phyloP scores from a whole-genome alignment of 2,797 vertebrate species.

The Acipenser oxyrinchus region DNA sequence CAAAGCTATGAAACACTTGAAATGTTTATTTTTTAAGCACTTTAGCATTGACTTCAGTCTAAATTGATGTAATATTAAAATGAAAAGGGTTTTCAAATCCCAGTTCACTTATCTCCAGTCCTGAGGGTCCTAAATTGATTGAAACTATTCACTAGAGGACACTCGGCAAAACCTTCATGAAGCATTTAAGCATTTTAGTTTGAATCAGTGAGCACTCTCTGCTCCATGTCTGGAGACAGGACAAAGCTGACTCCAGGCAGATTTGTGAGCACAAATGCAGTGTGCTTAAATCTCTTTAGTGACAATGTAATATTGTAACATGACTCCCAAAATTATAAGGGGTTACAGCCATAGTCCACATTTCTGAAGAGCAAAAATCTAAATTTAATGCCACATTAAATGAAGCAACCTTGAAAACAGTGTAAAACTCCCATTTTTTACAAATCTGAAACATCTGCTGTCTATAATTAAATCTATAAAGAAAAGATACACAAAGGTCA shows the following conservation, averaged over 20 bases:
- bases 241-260: background rate
- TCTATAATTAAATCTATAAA: no score
- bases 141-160: slow-evolving; percentile 25
- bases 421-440: no score
- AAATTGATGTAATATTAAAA: slow-evolving; percentile 8
- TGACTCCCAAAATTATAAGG: background rate
- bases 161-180: background rate
- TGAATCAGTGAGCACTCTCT: background rate
- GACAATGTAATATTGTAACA: no score
- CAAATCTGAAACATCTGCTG: no score
- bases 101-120: slow-evolving; percentile 33
- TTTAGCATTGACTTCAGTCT: background rate
- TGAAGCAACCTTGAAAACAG: no score
- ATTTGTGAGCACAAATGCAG: background rate
- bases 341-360: background rate
- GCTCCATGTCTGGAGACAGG: background rate
- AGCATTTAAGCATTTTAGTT: slow-evolving; percentile 3
- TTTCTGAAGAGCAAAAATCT: background rate
- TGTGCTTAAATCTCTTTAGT: background rate
- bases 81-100: slow-evolving; percentile 12
- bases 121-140: slow-evolving; percentile 13
- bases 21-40: no score
- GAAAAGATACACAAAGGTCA: no score
- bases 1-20: no score
- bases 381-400: background rate